These are phyloP conservation scores for Mobula birostris DNA, from an alignment of 2,113 vertebrate species.

Conservation along the genomic window DNA sequence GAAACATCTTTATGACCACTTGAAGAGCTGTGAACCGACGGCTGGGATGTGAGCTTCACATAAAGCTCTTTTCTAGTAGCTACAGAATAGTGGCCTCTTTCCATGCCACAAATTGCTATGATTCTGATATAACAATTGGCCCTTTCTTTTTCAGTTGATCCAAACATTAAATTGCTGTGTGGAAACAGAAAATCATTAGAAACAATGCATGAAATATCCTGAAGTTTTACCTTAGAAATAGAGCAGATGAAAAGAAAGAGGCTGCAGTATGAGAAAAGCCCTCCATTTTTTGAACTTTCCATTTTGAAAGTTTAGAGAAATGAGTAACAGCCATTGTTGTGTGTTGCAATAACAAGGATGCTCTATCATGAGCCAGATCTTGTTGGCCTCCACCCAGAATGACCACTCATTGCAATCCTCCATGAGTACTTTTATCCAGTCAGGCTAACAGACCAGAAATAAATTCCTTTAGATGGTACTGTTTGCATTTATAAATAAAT, in stretches of 20 bases:
- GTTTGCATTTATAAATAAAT: neutral
- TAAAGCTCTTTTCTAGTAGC: no score
- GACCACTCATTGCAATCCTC: no score
- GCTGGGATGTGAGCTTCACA: no score
- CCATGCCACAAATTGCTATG: no score
- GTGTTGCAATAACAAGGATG: neutral
- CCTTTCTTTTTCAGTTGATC: neutral
- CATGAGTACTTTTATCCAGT: no score
- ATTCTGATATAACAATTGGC: no score
- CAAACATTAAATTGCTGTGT: neutral
- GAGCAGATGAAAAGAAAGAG: neutral
- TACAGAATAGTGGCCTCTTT: no score
- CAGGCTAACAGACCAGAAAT: neutral
- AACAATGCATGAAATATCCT: neutral
- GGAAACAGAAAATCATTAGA: neutral
- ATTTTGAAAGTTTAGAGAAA: neutral
- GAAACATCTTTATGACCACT: no score
- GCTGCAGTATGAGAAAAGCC: no score
- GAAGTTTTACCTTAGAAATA: neutral
- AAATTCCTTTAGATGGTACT: neutral
- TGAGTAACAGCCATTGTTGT: neutral
- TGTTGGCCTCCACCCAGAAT: no score
- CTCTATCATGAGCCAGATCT: neutral
- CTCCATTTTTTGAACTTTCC: neutral
- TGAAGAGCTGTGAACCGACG: no score